Evolutionary conservation across 23 tunicate species (phyloP), one percentile per base, ranked within the genome.

Genomic region (Aplidium turbinatum): DNA sequence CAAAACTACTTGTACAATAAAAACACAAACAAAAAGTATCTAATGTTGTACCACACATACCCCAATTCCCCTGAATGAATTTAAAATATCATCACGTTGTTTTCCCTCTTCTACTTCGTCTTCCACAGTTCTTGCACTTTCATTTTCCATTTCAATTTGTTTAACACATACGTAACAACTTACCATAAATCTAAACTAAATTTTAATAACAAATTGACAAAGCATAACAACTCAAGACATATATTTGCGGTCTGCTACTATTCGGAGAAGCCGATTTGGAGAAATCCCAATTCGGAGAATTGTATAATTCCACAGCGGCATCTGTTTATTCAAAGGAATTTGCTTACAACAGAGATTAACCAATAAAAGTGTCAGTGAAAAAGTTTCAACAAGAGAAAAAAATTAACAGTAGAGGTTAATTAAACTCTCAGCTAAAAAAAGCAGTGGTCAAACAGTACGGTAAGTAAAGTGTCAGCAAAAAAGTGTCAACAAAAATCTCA

Each of bases 51-150:
- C 13, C 50, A 42, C 11, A 29, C 68, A 9, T 38, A 66, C 73
- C 22, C 73, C 73, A 23, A 66, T 38, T 19, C 51, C 73, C 38
- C 22, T 66, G 29, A 66, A 66, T 13, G 73, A 66, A 38, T 38
- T 3, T 5, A 66, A 66, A 11, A 66, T 66, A 35, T 38, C 73
- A 11, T 66, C 73, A 35, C 53, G 51, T 38, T 66, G 27, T 66
- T 38, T 66, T 28, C 68, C 68, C n/a, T 60, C 68, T 31, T 60
- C 68, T 3, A 60, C 7, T 29, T 60, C 68, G 3, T 27, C 38
- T 60, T 27, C 68, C 6, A 60, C 38, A 66, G 25, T 66, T 66
- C 29, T 66, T 6, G 7, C 24, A 13, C 24, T 18, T 40, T 16
- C 52, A 35, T 42, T 16, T 42, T 42, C 13, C 50, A 42, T 9